Conservation (phyloP, 2,888 invertebrate species). For the Hetaerina titia region DNA sequence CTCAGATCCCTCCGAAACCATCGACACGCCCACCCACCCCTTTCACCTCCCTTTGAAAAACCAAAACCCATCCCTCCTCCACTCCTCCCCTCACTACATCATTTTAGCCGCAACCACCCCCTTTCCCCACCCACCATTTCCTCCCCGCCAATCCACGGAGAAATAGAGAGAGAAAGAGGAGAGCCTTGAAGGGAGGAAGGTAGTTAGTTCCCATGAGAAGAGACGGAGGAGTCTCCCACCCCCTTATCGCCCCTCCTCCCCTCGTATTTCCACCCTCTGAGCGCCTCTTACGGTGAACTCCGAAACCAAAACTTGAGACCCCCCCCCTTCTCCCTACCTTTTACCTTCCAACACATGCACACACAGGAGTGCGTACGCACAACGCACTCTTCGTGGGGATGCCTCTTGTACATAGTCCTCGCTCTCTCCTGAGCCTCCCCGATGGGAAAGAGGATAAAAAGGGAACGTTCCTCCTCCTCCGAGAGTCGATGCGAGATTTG, state of each 20-base stretch:
- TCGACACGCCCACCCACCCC: too few species aligned
- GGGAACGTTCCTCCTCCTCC: background rate
- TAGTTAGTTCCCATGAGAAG: constrained; percentile 32
- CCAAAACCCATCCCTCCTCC: background rate
- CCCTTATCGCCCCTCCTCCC: background rate
- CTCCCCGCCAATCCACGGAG: too few species aligned
- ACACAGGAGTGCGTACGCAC: background rate
- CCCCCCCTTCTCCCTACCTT: background rate
- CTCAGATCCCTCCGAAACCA: too few species aligned
- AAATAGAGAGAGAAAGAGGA: too few species aligned
- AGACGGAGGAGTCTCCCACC: background rate
- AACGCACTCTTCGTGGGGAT: background rate
- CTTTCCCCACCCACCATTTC: too few species aligned
- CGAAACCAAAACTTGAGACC: constrained; percentile 57
- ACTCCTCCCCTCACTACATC: background rate
- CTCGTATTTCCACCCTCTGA: background rate
- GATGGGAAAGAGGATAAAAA: background rate
- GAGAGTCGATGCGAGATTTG: constrained; percentile 44
- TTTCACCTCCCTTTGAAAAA: too few species aligned
- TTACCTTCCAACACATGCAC: background rate
- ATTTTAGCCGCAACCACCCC: background rate
- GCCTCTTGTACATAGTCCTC: background rate
- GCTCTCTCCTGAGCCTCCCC: background rate
- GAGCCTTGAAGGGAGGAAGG: background rate
- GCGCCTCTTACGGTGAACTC: constrained; percentile 26